A percentile compares a stretch with the other conserved stretches of the same genome.
These are phyloP conservation scores for Etheostoma spectabile DNA, from an alignment of 2,113 vertebrate genomes.

Conservation along the genomic window DNA sequence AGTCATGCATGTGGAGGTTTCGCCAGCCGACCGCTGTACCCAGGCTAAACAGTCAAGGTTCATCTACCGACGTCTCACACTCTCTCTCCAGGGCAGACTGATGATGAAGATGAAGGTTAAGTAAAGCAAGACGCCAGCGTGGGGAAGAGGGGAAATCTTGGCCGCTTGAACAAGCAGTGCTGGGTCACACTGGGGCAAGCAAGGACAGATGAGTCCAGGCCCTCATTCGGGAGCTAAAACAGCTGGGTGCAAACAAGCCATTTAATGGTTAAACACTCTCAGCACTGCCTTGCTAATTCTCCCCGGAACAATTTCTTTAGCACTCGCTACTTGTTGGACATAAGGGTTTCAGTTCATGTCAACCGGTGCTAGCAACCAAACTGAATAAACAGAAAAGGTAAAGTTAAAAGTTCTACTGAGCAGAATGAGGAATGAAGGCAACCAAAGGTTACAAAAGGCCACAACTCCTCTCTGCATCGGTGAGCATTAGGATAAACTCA, in stretches of 20 bases:
- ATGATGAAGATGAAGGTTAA: slow-evolving; percentile 36
- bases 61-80: slow-evolving; percentile 35
- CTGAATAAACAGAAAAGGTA: slow-evolving; percentile 13
- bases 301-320: slow-evolving; percentile 30
- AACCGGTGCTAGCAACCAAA: slow-evolving; percentile 19
- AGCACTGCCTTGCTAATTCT: slow-evolving; percentile 62
- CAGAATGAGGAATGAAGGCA: slow-evolving; percentile 7
- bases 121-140: slow-evolving; percentile 6
- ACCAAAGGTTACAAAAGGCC: slow-evolving; percentile 13
- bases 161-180: slow-evolving; percentile 21
- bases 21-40: slow-evolving; percentile 63
- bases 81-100: slow-evolving; percentile 32
- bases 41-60: slow-evolving; percentile 54
- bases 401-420: slow-evolving; percentile 25
- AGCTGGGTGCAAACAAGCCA: slow-evolving; percentile 74
- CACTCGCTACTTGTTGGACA: slow-evolving; percentile 33
- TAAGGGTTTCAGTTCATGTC: background rate
- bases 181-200: slow-evolving; percentile 24
- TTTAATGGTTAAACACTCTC: slow-evolving; percentile 68
- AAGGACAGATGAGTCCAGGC: slow-evolving; percentile 43
- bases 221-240: slow-evolving; percentile 40
- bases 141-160: slow-evolving; percentile 24
- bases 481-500: background rate
- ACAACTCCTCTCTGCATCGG: slow-evolving; percentile 1
- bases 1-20: slow-evolving; percentile 72